phyloP scores from a whole-genome alignment of 2,888 invertebrate species.

The Deroplatys truncata region DNA sequence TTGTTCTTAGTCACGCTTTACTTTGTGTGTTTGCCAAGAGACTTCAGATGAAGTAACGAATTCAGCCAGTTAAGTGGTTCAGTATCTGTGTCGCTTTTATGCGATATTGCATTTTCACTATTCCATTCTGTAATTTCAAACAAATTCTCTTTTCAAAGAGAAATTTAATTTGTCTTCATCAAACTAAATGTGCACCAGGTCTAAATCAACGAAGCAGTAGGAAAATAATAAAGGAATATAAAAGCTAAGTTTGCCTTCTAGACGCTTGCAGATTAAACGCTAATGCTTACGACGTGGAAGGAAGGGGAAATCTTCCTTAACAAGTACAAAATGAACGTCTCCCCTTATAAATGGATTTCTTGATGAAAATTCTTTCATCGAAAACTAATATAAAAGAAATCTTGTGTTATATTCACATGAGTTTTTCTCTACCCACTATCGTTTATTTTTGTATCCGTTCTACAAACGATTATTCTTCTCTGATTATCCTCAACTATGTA shows the following conservation, averaged over 20 bases:
- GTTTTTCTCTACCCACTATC: too few relatives aligned
- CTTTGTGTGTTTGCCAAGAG: not conserved
- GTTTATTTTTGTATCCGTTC: too few relatives aligned
- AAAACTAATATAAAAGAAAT: not conserved
- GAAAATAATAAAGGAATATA: not conserved
- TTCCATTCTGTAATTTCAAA: not conserved
- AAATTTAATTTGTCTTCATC: not conserved
- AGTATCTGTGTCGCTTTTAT: not conserved
- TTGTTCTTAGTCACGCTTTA: not conserved
- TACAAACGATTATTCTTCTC: too few relatives aligned
- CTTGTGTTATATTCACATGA: too few relatives aligned
- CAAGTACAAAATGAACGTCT: not conserved
- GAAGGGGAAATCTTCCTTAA: not conserved
- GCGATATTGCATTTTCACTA: not conserved
- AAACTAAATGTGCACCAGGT: not conserved
- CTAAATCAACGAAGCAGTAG: not conserved
- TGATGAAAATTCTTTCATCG: not conserved
- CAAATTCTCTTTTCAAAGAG: not conserved
- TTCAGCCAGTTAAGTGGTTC: not conserved
- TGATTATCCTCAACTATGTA: too few relatives aligned
- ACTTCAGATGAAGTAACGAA: not conserved
- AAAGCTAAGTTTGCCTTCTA: not conserved
- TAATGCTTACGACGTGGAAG: not conserved
- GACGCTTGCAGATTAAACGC: not conserved
- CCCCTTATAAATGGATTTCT: not conserved